Conservation (phyloP, 2,888 invertebrate genomes). For the Tetanocera ferruginea region DNA sequence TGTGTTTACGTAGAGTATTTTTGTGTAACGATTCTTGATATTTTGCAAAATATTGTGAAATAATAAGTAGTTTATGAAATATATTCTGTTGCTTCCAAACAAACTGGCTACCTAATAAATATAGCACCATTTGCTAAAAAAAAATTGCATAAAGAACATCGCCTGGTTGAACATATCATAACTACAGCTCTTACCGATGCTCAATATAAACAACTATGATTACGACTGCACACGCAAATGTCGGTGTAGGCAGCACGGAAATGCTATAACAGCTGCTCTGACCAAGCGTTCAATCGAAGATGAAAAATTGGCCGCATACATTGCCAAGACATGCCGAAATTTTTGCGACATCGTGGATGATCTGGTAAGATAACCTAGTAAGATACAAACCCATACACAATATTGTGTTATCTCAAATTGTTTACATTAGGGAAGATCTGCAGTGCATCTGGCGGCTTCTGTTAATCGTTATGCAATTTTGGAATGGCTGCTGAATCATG, state of each 20-base stretch:
- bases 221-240: slow-evolving; percentile 74
- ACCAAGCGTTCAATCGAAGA: slow-evolving; percentile 76
- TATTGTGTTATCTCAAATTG: background rate
- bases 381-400: background rate
- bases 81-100: background rate
- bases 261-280: slow-evolving; percentile 74
- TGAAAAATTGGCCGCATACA: slow-evolving; percentile 73
- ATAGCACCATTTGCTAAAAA: no score
- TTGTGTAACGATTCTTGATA: background rate
- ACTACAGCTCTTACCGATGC: slow-evolving; percentile 31
- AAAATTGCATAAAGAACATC: no score
- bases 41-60: slow-evolving; percentile 15
- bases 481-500: slow-evolving; percentile 80
- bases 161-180: background rate
- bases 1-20: background rate
- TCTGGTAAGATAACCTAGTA: slow-evolving; percentile 68
- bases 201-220: slow-evolving; percentile 59
- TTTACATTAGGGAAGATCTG: slow-evolving; percentile 76
- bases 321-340: slow-evolving; percentile 75
- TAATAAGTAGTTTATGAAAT: background rate
- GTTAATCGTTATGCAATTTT: slow-evolving; percentile 78
- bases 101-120: no score
- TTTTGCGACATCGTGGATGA: slow-evolving; percentile 74
- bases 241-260: slow-evolving; percentile 70
- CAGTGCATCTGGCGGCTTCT: slow-evolving; percentile 84